Percentiles rank a stretch among this genome's conserved stretches.
phyloP scores from a whole-genome alignment of 30 jellyfish, hydroid and myxozoan genomes.

The Haliclystus octoradiatus region DNA sequence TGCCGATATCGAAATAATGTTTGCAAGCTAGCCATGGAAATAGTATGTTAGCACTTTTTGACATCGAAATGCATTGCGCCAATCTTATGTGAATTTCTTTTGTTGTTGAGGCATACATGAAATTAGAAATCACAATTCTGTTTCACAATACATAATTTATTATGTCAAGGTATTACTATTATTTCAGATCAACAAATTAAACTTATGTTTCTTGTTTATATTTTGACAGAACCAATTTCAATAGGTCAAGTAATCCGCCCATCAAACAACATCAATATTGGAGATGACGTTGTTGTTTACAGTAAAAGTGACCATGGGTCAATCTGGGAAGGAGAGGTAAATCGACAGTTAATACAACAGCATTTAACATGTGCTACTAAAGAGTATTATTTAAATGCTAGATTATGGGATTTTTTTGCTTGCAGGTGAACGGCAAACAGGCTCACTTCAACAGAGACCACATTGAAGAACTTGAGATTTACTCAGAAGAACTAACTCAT shows the following conservation, averaged over 20 bases:
- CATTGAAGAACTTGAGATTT: neutral
- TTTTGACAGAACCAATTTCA: neutral
- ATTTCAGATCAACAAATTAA: too few relatives aligned
- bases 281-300: neutral
- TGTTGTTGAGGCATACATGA: too few relatives aligned
- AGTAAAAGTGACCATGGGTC: neutral
- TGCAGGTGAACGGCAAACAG: neutral
- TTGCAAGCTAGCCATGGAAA: too few relatives aligned
- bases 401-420: neutral
- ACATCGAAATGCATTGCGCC: too few relatives aligned
- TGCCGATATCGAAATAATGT: too few relatives aligned
- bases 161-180: too few relatives aligned
- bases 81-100: too few relatives aligned
- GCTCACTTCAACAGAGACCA: neutral
- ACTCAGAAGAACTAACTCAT: neutral
- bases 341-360: neutral
- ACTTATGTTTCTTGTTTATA: neutral
- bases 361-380: neutral
- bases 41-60: too few relatives aligned
- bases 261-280: neutral
- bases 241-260: neutral
- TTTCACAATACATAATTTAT: too few relatives aligned
- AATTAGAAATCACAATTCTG: too few relatives aligned
- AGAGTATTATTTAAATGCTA: neutral
- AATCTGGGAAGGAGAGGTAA: neutral